These are phyloP conservation scores for Trichonephila inaurata DNA, from an alignment of 1,140 invertebrate genomes.

Conservation along the genomic window DNA sequence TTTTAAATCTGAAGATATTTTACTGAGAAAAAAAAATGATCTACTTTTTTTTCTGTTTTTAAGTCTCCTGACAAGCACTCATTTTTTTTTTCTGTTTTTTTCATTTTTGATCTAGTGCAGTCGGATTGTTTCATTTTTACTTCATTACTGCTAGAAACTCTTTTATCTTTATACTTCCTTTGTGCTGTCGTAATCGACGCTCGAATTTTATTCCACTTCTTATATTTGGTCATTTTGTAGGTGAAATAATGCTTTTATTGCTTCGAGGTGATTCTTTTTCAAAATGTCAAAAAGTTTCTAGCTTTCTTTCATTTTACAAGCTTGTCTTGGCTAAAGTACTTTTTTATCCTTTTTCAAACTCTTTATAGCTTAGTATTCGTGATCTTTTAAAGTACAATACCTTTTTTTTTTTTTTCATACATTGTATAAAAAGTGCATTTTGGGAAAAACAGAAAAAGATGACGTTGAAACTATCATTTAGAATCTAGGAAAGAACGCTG, in stretches of 20 bases:
- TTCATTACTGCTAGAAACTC: slow-evolving; percentile 45
- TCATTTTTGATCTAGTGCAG: background rate
- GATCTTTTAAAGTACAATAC: slow-evolving; percentile 46
- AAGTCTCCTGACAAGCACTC: background rate
- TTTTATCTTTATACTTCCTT: slow-evolving; percentile 35
- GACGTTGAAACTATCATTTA: background rate
- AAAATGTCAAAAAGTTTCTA: slow-evolving; percentile 17
- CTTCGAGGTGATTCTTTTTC: slow-evolving; percentile 27
- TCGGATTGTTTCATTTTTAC: background rate
- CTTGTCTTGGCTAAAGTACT: background rate
- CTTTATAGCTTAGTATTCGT: slow-evolving; percentile 33
- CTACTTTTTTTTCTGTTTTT: background rate
- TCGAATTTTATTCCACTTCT: slow-evolving; percentile 1
- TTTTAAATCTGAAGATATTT: background rate
- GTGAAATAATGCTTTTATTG: slow-evolving; percentile 65
- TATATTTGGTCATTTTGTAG: slow-evolving; percentile 56
- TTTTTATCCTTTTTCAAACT: background rate
- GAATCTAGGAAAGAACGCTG: background rate
- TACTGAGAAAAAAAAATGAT: background rate
- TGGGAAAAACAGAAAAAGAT: background rate
- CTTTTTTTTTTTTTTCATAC: background rate
- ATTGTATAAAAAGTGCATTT: background rate
- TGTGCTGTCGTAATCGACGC: slow-evolving; percentile 33
- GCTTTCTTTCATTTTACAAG: slow-evolving; percentile 37
- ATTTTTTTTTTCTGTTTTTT: background rate